Evolutionary conservation across 2,113 vertebrate species (phyloP).

Genomic region (Python bivittatus): DNA sequence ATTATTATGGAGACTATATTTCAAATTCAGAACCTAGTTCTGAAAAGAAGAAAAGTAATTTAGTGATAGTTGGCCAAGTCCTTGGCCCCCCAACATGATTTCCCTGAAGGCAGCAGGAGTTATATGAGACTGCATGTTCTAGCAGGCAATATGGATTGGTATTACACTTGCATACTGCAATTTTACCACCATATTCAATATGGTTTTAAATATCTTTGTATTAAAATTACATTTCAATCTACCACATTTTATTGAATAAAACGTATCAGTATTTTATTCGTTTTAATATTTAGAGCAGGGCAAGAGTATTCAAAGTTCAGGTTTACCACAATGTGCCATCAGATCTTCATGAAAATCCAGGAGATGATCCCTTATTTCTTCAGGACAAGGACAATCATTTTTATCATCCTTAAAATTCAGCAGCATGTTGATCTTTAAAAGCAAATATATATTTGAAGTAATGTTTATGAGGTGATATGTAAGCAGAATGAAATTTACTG

Average conservation of each 20-base stretch:
- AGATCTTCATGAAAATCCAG: constrained; percentile 94
- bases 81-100: neutral
- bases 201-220: neutral
- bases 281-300: neutral
- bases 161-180: neutral
- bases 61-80: neutral
- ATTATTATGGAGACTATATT: neutral
- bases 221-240: neutral
- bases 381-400: constrained; percentile 91
- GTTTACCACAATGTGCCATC: constrained; percentile 92
- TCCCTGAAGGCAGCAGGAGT: neutral
- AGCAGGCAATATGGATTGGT: neutral
- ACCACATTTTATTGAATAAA: neutral
- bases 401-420: constrained; percentile 95
- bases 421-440: constrained; percentile 93
- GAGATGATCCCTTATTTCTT: constrained; percentile 88
- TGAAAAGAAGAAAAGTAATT: neutral
- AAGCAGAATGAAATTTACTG: neutral
- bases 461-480: neutral
- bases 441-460: constrained; percentile 18
- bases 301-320: constrained; percentile 11
- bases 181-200: neutral
- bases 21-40: neutral
- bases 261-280: neutral
- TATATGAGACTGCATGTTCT: neutral